These are phyloP conservation scores for Poeciliopsis prolifica DNA, from an alignment of 2,113 vertebrate species.

Conservation along the genomic window DNA sequence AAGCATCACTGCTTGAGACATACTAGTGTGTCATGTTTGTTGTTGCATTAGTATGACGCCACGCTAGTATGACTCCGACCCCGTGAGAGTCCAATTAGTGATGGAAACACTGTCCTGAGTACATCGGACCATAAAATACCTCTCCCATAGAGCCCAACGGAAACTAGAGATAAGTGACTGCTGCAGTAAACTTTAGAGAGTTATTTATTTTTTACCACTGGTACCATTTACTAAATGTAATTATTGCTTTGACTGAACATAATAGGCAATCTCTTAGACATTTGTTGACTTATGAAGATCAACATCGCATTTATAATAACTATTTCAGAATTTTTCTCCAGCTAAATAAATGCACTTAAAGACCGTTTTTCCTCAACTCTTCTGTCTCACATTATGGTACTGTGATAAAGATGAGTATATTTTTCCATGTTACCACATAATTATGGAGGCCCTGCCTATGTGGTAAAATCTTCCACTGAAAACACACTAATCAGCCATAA, in stretches of 20 bases:
- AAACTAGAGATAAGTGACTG: too few relatives aligned
- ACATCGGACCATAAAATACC: too few relatives aligned
- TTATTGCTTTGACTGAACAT: neutral
- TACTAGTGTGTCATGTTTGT: too few relatives aligned
- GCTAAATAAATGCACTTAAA: neutral
- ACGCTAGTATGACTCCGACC: too few relatives aligned
- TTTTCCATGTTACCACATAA: neutral
- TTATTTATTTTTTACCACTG: too few relatives aligned
- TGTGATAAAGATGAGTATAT: neutral
- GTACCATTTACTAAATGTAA: neutral
- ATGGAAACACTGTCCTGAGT: too few relatives aligned
- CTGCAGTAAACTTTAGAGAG: too few relatives aligned
- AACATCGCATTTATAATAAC: neutral
- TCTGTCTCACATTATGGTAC: neutral
- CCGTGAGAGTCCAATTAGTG: too few relatives aligned
- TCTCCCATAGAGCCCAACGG: too few relatives aligned
- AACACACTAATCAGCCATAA: neutral
- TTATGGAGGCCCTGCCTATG: neutral
- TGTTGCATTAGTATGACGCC: too few relatives aligned
- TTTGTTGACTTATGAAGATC: neutral
- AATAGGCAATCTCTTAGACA: neutral
- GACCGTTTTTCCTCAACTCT: neutral
- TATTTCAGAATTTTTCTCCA: too few relatives aligned
- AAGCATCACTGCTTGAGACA: too few relatives aligned
- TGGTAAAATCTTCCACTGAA: neutral